A percentile compares a stretch with the other conserved stretches of the same genome.
phyloP scores from a whole-genome alignment of 1,140 invertebrate species.

The Drosophila aff. region DNA sequence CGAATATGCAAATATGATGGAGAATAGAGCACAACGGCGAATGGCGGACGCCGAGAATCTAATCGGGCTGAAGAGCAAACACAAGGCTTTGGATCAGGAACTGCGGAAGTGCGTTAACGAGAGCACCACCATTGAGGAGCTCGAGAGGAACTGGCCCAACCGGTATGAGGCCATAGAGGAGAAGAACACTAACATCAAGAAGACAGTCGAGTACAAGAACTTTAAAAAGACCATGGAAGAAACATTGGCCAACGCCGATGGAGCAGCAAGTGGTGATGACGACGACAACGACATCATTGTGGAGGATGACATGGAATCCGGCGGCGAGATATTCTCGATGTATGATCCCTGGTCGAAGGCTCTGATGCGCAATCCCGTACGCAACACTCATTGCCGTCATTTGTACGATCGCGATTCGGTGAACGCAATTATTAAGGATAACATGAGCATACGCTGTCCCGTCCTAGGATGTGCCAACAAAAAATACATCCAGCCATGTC shows the following conservation, averaged over 20 bases:
- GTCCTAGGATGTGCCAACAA: constrained; percentile 49
- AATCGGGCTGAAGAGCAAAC: constrained; percentile 24
- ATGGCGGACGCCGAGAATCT: constrained; percentile 30
- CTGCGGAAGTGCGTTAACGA: constrained; percentile 7
- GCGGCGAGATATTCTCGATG: constrained; percentile 32
- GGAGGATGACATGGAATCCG: constrained; percentile 10
- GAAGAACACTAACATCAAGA: constrained; percentile 30
- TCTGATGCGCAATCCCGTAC: constrained; percentile 49
- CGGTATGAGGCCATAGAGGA: background rate
- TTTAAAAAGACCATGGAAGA: constrained; percentile 23
- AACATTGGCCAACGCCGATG: too few relatives aligned
- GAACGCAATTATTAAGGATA: constrained; percentile 25
- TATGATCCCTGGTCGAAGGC: constrained; percentile 60
- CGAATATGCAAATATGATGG: constrained; percentile 3
- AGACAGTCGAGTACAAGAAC: constrained; percentile 28
- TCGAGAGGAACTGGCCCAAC: constrained; percentile 2
- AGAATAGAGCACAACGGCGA: constrained; percentile 2
- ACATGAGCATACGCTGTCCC: constrained; percentile 37
- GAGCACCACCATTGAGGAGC: constrained; percentile 30
- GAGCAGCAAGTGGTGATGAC: background rate
- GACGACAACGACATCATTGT: constrained; percentile 18
- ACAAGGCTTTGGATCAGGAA: constrained; percentile 14
- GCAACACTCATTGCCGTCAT: constrained; percentile 55
- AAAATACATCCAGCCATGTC: constrained; percentile 25
- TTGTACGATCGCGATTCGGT: constrained; percentile 59